Percentiles rank a stretch among this genome's conserved stretches.
These are phyloP conservation scores for Paraescarpia echinospica DNA, from an alignment of 1,140 invertebrate genomes.

Conservation along the genomic window DNA sequence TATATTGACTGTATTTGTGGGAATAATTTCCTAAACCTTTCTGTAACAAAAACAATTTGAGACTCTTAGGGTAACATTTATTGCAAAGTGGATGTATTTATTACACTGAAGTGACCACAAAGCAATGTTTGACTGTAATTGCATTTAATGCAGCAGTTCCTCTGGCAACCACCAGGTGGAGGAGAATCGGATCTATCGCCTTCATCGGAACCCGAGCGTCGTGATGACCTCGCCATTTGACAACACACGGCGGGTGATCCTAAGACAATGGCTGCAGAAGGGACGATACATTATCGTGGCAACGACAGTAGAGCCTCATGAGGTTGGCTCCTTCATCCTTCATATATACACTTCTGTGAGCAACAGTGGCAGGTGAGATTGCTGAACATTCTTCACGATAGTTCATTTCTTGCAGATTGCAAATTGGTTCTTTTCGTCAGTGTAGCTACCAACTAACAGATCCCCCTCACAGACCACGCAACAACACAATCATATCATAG, in stretches of 20 bases:
- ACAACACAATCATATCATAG: too few relatives aligned
- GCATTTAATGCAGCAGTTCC: neutral
- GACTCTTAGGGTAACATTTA: too few relatives aligned
- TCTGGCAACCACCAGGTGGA: constrained; percentile 8
- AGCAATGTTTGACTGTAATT: neutral
- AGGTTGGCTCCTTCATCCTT: neutral
- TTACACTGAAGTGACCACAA: too few relatives aligned
- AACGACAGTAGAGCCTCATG: neutral
- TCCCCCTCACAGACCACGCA: too few relatives aligned
- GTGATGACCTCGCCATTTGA: neutral
- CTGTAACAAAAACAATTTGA: too few relatives aligned
- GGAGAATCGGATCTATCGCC: constrained; percentile 14
- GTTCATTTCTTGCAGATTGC: too few relatives aligned
- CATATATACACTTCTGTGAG: neutral
- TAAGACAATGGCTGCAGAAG: neutral
- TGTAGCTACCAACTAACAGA: too few relatives aligned
- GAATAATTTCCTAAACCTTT: too few relatives aligned
- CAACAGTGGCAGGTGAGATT: neutral
- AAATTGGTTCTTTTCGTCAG: too few relatives aligned
- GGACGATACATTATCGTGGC: neutral
- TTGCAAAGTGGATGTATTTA: too few relatives aligned
- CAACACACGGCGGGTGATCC: neutral
- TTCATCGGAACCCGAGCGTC: neutral
- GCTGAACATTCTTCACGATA: neutral
- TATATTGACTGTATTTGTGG: too few relatives aligned